Evolutionary conservation across 2,888 invertebrate species (phyloP), one percentile per base, ranked within the genome.

Genomic region (Frankliniella intonsa): DNA sequence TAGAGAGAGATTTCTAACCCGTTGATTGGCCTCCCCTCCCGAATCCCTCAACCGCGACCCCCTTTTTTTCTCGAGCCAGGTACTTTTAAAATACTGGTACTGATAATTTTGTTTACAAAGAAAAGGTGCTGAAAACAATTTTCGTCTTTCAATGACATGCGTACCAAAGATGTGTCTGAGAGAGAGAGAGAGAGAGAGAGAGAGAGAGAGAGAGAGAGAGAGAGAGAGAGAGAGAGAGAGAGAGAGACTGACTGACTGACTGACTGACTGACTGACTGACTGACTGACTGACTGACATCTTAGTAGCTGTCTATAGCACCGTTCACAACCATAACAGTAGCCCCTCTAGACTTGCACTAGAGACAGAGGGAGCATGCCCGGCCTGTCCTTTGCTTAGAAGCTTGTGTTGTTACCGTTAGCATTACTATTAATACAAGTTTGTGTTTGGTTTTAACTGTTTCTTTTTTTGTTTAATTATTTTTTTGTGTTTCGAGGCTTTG

Each of bases 391-490:
- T 81, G 22, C 27, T 82, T 82, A 69, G 80, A 25, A 19, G 55
- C 69, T 82, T 82, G 80, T 50, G 17, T 81, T 50, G 17, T 81
- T 81, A 38, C 5, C 38, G 38, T 38, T 38, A 38, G 2, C 5
- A 38, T 38, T 11, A 80, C 27, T 49, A 69, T n/a, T 69, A 69
- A 69, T 19, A 38, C 22, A 11, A 80, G 80, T 49, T 19, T 80
- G 49, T 80, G 80, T 84, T 81, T 83, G 79, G 27, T 69, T 38
- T 25, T 81, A 8, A 82, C 79, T 82, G 81, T 85, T 83, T 84
- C 82, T 83, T 83, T 50, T 81, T 84, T 82, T 81, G 55, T 82
- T 81, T 80, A 82, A 82, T 82, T 82, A 69, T 65, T 69, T 69
- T 22, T 11, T n/a, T 69, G 22, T 69, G 69, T 22, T 22, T 69